Conservation (phyloP, 2,797 vertebrate genomes). For the Zenarchopterus dispar region DNA sequence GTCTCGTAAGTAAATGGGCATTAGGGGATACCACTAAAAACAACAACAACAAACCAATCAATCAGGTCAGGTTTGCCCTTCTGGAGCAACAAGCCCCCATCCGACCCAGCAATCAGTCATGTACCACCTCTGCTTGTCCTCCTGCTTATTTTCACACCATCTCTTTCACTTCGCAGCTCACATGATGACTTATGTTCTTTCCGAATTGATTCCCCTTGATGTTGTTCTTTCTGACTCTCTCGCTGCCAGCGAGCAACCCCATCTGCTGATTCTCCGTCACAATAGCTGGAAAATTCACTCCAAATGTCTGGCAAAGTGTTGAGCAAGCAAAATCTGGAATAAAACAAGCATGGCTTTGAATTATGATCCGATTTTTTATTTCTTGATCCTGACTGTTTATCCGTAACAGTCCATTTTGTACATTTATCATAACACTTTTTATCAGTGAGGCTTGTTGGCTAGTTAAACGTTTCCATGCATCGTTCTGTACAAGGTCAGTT, state of each 20-base stretch:
- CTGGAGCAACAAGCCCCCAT: slow-evolving; percentile 72
- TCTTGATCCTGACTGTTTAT: too few relatives aligned
- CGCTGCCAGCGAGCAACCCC: slow-evolving; percentile 69
- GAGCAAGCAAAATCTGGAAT: slow-evolving; percentile 40
- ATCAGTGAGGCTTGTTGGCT: too few relatives aligned
- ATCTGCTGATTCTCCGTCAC: slow-evolving; percentile 71
- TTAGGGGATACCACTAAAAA: slow-evolving; percentile 30
- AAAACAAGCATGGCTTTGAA: not conserved
- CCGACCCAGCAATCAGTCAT: slow-evolving; percentile 75
- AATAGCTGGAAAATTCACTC: slow-evolving; percentile 80
- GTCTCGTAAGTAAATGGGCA: slow-evolving; percentile 61
- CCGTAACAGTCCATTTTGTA: too few relatives aligned
- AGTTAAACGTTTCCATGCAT: too few relatives aligned
- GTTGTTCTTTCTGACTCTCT: slow-evolving; percentile 70
- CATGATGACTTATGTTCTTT: slow-evolving; percentile 78
- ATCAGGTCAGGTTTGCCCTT: slow-evolving; percentile 80
- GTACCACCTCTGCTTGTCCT: slow-evolving; percentile 72
- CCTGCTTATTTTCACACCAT: slow-evolving; percentile 77
- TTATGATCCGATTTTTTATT: not conserved
- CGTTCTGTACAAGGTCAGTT: too few relatives aligned
- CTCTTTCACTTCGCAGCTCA: slow-evolving; percentile 69
- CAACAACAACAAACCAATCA: slow-evolving; percentile 71
- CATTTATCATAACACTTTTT: too few relatives aligned
- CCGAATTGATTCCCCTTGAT: slow-evolving; percentile 68
- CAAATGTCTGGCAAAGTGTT: slow-evolving; percentile 80